Percentiles rank a stretch among this genome's conserved stretches.
phyloP scores from a whole-genome alignment of 2,113 vertebrate species.

The Calidris pygmaea region DNA sequence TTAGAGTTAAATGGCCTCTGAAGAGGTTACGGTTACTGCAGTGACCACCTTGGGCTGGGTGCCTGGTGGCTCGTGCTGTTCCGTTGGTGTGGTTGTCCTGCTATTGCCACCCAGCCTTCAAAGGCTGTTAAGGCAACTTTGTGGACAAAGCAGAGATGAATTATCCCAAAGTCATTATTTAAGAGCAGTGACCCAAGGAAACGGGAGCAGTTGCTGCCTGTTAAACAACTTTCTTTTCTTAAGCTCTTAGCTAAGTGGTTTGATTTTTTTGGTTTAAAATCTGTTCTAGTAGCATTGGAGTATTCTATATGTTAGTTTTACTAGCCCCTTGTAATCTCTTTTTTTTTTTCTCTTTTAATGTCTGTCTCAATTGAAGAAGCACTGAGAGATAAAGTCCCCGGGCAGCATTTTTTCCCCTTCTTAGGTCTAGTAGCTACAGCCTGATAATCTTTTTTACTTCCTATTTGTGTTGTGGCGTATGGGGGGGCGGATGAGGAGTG shows the following conservation, averaged over 20 bases:
- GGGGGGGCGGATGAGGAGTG: background rate
- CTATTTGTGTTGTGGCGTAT: background rate
- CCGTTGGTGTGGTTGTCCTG: background rate
- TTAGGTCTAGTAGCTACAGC: background rate
- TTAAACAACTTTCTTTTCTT: background rate
- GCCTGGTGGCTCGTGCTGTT: background rate
- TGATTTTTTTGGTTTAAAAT: background rate
- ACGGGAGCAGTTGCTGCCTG: background rate
- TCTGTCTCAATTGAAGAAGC: background rate
- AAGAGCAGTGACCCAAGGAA: conserved; percentile 43
- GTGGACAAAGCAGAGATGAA: background rate
- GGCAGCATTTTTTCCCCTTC: background rate
- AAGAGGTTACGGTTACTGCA: background rate
- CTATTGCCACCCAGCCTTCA: background rate
- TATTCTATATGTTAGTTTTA: background rate
- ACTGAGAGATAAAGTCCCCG: background rate
- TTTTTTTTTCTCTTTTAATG: background rate
- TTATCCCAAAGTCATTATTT: conserved; percentile 12
- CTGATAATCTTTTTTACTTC: background rate
- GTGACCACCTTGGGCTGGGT: background rate
- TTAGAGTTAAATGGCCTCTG: background rate
- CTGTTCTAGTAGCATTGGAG: background rate
- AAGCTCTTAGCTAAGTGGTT: background rate
- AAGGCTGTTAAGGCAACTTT: background rate
- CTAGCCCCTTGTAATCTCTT: background rate